phyloP scores from a whole-genome alignment of 1,140 invertebrate species.

The Scaptomyza graminum region DNA sequence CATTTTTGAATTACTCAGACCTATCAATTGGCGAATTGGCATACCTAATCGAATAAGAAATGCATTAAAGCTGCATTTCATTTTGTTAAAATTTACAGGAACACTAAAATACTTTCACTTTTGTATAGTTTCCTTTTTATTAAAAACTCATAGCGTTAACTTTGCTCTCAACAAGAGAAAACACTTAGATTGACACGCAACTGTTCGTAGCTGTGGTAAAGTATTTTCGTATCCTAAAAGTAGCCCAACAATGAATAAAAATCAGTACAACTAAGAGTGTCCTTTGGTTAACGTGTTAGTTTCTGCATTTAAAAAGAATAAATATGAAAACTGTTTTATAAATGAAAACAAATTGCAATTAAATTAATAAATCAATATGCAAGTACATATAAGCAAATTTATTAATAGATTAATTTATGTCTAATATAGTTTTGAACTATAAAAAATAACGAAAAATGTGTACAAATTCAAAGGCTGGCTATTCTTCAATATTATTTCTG shows the following conservation, averaged over 20 bases:
- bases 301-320: not conserved
- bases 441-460: too few relatives aligned
- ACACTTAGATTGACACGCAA: constrained; percentile 54
- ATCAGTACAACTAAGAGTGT: not conserved
- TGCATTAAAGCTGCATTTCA: not conserved
- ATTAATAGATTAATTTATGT: too few relatives aligned
- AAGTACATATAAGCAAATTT: too few relatives aligned
- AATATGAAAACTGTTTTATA: not conserved
- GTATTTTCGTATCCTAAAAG: not conserved
- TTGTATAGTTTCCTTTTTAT: not conserved
- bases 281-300: not conserved
- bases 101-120: too few relatives aligned
- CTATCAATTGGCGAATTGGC: not conserved
- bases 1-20: not conserved
- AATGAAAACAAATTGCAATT: too few relatives aligned
- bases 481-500: too few relatives aligned
- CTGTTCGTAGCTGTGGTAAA: not conserved
- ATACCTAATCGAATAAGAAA: not conserved
- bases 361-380: too few relatives aligned
- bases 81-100: too few relatives aligned
- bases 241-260: not conserved
- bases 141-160: not conserved
- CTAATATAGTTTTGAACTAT: too few relatives aligned
- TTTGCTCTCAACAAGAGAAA: constrained; percentile 44
- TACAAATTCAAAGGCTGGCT: too few relatives aligned